phyloP scores from a whole-genome alignment of 2,113 vertebrate species.

The Paraplagusia blochii region DNA sequence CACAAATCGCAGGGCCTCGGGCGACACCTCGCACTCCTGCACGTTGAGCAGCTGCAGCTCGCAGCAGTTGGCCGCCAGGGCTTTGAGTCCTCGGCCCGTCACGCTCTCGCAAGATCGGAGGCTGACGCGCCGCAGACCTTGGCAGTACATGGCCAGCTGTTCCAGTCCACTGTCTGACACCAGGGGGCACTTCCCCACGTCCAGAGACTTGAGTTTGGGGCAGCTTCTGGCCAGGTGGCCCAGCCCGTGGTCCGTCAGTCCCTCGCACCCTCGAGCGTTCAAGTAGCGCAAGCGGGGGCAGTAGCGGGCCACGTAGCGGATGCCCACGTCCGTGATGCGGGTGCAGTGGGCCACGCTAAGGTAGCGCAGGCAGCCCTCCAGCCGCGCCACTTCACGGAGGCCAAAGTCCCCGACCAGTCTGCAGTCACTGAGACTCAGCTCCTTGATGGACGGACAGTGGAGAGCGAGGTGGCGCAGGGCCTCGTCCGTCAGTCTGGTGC shows the following conservation, averaged over 20 bases:
- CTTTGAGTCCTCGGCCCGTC: constrained; percentile 88
- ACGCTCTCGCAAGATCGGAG: constrained; percentile 94
- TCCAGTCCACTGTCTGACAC: constrained; percentile 91
- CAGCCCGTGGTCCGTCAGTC: constrained; percentile 94
- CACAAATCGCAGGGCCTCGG: constrained; percentile 90
- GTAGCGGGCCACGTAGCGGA: constrained; percentile 96
- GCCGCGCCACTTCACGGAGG: constrained; percentile 91
- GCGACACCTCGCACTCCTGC: constrained; percentile 94
- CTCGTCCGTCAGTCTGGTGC: constrained; percentile 90
- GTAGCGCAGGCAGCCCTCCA: constrained; percentile 92
- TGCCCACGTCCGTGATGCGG: constrained; percentile 93
- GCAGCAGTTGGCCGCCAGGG: constrained; percentile 91
- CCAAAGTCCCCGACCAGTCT: constrained; percentile 93
- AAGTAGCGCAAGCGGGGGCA: constrained; percentile 96
- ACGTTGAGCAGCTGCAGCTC: constrained; percentile 96
- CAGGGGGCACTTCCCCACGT: constrained; percentile 94
- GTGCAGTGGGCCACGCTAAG: constrained; percentile 96
- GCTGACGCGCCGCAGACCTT: constrained; percentile 90
- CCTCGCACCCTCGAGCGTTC: constrained; percentile 95
- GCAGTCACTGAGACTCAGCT: constrained; percentile 96
- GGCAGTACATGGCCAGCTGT: constrained; percentile 91
- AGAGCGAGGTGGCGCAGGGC: constrained; percentile 91
- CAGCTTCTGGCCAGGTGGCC: constrained; percentile 94
- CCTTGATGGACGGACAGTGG: constrained; percentile 87
- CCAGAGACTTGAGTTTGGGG: constrained; percentile 91